Conservation (phyloP, 1,140 invertebrate species). For the Anastrepha obliqua region DNA sequence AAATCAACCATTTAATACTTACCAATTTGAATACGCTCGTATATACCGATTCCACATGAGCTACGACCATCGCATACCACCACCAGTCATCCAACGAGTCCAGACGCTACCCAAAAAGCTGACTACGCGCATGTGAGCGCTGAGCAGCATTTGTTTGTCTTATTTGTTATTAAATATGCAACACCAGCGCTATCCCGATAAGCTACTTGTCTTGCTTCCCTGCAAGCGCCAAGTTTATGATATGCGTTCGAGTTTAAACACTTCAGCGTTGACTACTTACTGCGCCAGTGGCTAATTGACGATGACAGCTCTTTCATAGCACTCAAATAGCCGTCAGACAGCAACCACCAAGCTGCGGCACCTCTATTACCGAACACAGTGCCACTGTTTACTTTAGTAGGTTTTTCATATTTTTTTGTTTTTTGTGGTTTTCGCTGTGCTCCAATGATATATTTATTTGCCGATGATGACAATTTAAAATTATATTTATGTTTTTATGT, state of each 20-base stretch:
- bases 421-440: not conserved
- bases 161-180: constrained; percentile 44
- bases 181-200: constrained; percentile 22
- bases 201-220: constrained; percentile 35
- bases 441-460: constrained; percentile 23
- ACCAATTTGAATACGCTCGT: not conserved
- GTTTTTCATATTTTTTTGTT: too few species aligned
- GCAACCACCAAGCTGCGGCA: not conserved
- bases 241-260: constrained; percentile 35
- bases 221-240: constrained; percentile 39
- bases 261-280: constrained; percentile 13
- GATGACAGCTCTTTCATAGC: constrained; percentile 48
- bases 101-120: not conserved
- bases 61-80: not conserved
- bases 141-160: not conserved
- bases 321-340: not conserved
- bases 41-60: not conserved
- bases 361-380: not conserved
- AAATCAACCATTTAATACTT: not conserved
- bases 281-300: constrained; percentile 38
- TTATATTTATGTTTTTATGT: constrained; percentile 50
- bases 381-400: not conserved
- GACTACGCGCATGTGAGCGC: too few species aligned
- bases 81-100: not conserved
- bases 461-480: constrained; percentile 16